Evolutionary conservation across 2,113 vertebrate genomes (phyloP).

Genomic region (Salvelinus alpinus): DNA sequence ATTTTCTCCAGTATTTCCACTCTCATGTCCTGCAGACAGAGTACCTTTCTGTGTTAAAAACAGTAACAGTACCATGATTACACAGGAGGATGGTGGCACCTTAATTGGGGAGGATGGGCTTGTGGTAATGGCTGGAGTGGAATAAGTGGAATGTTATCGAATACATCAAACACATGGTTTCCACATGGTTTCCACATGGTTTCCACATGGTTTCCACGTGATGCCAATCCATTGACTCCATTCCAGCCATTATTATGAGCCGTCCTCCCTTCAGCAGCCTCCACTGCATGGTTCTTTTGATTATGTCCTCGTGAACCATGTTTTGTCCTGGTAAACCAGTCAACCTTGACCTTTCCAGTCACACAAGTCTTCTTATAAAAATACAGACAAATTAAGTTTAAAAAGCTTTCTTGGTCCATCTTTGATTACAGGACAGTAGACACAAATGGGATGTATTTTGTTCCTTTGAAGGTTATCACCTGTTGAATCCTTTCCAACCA

Average conservation of each 20-base stretch:
- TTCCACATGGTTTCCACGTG: too few relatives aligned
- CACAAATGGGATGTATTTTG: neutral
- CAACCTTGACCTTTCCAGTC: neutral
- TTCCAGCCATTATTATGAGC: too few relatives aligned
- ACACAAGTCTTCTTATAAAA: slow-evolving; percentile 2
- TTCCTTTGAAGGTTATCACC: neutral
- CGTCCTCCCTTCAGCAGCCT: too few relatives aligned
- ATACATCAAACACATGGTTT: neutral
- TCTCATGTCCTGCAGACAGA: slow-evolving; percentile 18
- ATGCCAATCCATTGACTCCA: too few relatives aligned
- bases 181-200: too few relatives aligned
- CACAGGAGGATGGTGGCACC: too few relatives aligned
- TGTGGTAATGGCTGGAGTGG: too few relatives aligned
- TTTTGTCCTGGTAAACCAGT: neutral
- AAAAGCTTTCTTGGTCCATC: neutral
- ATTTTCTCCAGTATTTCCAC: slow-evolving; percentile 29
- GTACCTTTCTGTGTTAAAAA: slow-evolving; percentile 10
- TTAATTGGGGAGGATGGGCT: too few relatives aligned
- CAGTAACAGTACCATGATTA: slow-evolving; percentile 37
- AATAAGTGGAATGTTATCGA: neutral
- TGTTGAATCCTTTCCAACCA: neutral
- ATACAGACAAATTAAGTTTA: neutral
- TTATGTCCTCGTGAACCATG: neutral
- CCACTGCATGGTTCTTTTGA: too few relatives aligned
- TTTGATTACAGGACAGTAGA: neutral